Evolutionary conservation across 2,888 invertebrate species (phyloP).

Genomic region (Phragmatobia fuliginosa): DNA sequence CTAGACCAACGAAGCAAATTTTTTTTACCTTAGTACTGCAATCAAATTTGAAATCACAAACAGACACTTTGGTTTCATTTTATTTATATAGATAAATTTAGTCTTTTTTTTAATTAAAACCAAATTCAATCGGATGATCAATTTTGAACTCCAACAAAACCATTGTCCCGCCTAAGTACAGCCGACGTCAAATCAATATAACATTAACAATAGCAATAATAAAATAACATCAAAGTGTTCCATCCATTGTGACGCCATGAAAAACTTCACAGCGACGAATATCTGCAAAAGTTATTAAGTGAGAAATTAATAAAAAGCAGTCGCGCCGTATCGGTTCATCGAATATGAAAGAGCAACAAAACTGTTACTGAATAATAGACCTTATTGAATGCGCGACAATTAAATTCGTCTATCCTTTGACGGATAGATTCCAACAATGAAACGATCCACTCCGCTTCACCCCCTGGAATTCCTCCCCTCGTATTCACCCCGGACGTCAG

Average conservation of each 20-base stretch:
- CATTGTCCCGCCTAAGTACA: conserved; percentile 5
- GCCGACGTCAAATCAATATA: conserved; percentile 45
- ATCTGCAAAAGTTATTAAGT: conserved; percentile 58
- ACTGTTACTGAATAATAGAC: conserved; percentile 61
- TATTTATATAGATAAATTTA: neutral
- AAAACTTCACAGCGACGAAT: conserved; percentile 48
- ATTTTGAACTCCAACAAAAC: neutral
- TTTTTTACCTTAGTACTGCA: no score
- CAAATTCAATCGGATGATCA: conserved; percentile 4
- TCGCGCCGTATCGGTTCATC: conserved; percentile 58
- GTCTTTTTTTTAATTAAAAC: neutral
- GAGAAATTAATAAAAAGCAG: conserved; percentile 77
- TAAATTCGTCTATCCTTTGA: conserved; percentile 74
- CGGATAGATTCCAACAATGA: conserved; percentile 61
- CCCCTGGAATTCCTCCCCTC: conserved; percentile 24
- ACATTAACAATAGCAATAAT: conserved; percentile 44
- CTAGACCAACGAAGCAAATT: no score
- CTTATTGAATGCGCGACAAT: conserved; percentile 71
- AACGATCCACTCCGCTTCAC: conserved; percentile 24
- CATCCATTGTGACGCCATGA: conserved; percentile 38
- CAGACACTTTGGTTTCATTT: no score
- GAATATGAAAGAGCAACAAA: conserved; percentile 65
- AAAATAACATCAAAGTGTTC: conserved; percentile 42
- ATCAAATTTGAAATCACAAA: no score
- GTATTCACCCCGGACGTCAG: conserved; percentile 41